Base-by-base conservation (phyloP, 2,113 vertebrate genomes). In the Pterocles gutturalis region DNA sequence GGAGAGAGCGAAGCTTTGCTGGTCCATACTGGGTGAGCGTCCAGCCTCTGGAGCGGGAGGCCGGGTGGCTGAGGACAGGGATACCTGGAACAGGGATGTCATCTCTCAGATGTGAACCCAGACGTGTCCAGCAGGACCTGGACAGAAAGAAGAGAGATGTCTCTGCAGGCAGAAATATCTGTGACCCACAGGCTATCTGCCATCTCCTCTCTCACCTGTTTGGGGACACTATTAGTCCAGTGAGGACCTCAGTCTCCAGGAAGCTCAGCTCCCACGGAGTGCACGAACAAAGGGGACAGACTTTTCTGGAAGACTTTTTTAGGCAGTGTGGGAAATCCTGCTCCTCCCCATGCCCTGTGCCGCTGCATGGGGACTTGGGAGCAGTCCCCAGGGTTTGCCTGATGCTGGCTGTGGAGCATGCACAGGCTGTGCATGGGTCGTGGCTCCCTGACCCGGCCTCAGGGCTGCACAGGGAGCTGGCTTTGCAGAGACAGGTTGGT, bases 381-480 rank as follows among this genome's bases (percentile, higher is more conserved):
- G 19, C 38, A 11, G 19, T 5, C 17, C n/a, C 61, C 25, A 55
- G 48, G 29, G 34, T 64, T 25, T 46, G 49, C n/a, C 57, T 16
- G 10, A 5, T 16, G 49, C 54, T 57, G 80, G 18, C 60, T 48
- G 49, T 1, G 3, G 21, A 43, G 46, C 45, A 24, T 3, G 4
- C 8, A 31, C 0, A 2, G 29, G n/a, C 26, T 45, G n/a, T 36
- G 46, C 16, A 4, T 8, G 16, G 31, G 13, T 34, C 34, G 4
- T 1, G 16, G 66, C 28, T 46, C 49, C 4, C 25, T 12, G 25
- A 6, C 17, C 38, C 0, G 0, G n/a, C 36, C 62, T 36, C 4
- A 5, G 57, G 25, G 43, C 25, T 62, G 28, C 51, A 4, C 2
- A 1, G 12, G 45, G n/a, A 43, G 21, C 6, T 48, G 62, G 5